Evolutionary conservation across 30 jellyfish, hydroid and myxozoan genomes (phyloP).

Genomic region (Mastigias papua): DNA sequence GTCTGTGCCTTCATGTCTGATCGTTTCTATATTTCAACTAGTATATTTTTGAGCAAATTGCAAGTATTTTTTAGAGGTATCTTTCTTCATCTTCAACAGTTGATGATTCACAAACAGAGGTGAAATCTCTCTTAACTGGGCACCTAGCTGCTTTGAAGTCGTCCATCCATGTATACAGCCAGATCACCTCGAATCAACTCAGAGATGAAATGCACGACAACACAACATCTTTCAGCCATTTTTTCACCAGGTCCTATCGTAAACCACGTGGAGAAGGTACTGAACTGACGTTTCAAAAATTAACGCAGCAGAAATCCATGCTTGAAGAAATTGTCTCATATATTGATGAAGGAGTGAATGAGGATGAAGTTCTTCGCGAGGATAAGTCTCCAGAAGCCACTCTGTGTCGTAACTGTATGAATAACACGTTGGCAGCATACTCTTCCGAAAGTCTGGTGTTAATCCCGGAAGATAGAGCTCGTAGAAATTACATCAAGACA

Average conservation of each 20-base stretch:
- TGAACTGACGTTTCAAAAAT: constrained; percentile 19
- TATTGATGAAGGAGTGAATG: constrained; percentile 22
- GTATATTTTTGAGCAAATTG: too few relatives aligned
- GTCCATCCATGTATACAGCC: constrained; percentile 17
- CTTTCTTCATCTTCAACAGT: constrained; percentile 5
- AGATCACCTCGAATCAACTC: constrained; percentile 7
- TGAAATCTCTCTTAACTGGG: constrained; percentile 2
- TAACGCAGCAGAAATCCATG: constrained; percentile 34
- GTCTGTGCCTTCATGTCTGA: too few relatives aligned
- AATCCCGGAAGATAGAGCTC: constrained; percentile 38
- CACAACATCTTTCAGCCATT: constrained; percentile 49
- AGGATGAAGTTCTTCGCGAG: constrained; percentile 31
- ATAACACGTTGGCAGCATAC: constrained; percentile 50
- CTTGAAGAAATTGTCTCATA: constrained; percentile 22
- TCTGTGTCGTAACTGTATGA: constrained; percentile 55
- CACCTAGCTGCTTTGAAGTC: constrained; percentile 34
- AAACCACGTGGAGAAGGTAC: constrained; percentile 35
- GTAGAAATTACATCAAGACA: constrained; percentile 76
- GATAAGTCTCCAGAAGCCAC: constrained; percentile 45
- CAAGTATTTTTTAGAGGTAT: too few relatives aligned
- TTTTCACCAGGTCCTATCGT: constrained; percentile 53
- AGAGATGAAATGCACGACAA: constrained; percentile 26
- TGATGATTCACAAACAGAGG: neutral
- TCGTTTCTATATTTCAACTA: too few relatives aligned
- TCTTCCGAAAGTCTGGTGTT: constrained; percentile 58